Conservation (phyloP, 2,888 invertebrate species). For the Cosmorhoe ocellata region DNA sequence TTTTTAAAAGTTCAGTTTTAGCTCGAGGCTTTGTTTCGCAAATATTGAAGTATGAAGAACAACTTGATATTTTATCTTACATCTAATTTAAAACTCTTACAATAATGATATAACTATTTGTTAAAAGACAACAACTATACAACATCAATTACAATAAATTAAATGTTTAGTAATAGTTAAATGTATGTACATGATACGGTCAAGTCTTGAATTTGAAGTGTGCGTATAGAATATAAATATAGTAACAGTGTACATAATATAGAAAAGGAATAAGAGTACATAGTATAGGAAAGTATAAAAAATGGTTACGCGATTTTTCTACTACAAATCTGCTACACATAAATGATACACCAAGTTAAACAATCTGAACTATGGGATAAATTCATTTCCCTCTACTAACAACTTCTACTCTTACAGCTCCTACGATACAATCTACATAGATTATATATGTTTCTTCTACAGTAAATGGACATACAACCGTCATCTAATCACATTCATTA, state of each 20-base stretch:
- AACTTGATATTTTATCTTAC: conserved; percentile 2
- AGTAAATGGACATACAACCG: conserved; percentile 80
- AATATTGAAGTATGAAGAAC: background rate
- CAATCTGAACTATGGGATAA: conserved; percentile 58
- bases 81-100: conserved; percentile 9
- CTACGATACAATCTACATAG: conserved; percentile 44
- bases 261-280: conserved; percentile 27
- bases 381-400: conserved; percentile 45
- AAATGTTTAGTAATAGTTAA: conserved; percentile 30
- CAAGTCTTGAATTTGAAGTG: conserved; percentile 77
- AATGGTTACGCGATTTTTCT: conserved; percentile 42
- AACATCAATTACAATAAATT: conserved; percentile 54
- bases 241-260: conserved; percentile 32
- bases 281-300: conserved; percentile 36
- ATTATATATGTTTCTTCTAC: conserved; percentile 60
- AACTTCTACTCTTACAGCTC: conserved; percentile 34
- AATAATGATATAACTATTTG: conserved; percentile 36
- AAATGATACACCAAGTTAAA: conserved; percentile 41
- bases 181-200: conserved; percentile 64
- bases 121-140: conserved; percentile 66
- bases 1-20: background rate
- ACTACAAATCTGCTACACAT: conserved; percentile 35
- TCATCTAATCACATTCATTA: conserved; percentile 63
- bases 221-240: conserved; percentile 58
- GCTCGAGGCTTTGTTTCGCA: background rate